A percentile compares a stretch with the other conserved stretches of the same genome.
phyloP scores from a whole-genome alignment of 2,113 vertebrate genomes.

The Pristiophorus japonicus region DNA sequence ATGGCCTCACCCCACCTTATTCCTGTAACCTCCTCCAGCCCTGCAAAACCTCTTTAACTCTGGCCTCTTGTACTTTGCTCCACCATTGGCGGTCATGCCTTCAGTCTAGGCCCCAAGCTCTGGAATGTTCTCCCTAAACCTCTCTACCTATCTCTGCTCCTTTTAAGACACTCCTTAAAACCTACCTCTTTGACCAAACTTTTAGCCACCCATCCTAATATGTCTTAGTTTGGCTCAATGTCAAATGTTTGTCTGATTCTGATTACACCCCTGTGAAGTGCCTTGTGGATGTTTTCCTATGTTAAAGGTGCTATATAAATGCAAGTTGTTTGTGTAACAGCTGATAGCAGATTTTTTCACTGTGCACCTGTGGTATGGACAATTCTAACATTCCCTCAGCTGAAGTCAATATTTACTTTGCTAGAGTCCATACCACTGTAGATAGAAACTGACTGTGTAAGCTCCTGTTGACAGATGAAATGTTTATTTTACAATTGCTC shows the following conservation, averaged over 20 bases:
- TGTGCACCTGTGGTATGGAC: background rate
- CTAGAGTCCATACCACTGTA: background rate
- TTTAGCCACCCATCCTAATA: background rate
- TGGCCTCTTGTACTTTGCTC: background rate
- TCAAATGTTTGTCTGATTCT: background rate
- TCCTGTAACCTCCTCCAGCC: background rate
- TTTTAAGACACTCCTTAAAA: background rate
- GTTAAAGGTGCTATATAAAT: background rate
- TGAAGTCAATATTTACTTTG: background rate
- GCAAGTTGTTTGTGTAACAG: background rate
- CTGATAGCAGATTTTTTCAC: background rate
- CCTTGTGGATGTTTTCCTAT: background rate
- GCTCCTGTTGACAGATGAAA: conserved; percentile 18
- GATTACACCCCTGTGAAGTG: background rate
- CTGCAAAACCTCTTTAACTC: background rate
- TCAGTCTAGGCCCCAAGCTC: background rate
- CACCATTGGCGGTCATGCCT: background rate
- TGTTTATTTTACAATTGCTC: conserved; percentile 1
- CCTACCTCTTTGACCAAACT: background rate
- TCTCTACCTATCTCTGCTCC: background rate
- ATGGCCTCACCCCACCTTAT: background rate
- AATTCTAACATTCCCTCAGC: background rate
- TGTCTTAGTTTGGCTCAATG: background rate
- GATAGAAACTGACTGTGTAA: background rate
- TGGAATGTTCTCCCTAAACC: background rate